A percentile compares a stretch with the other conserved stretches of the same genome.
Conservation (phyloP, 2,113 vertebrate genomes). For the Narcine bancroftii region DNA sequence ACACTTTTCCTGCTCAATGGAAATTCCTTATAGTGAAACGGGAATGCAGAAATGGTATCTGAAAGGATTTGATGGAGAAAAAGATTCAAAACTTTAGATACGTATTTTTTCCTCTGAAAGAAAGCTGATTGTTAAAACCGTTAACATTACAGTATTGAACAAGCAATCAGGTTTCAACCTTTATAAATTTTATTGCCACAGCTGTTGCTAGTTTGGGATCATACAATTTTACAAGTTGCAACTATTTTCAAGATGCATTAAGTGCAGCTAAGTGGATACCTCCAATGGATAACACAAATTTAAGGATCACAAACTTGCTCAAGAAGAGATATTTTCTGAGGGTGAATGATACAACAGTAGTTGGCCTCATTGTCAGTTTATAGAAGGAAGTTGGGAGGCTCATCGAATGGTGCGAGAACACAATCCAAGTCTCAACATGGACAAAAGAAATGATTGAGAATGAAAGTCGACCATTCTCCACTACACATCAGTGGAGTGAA, state of each 20-base stretch:
- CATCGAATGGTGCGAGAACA: too few species aligned
- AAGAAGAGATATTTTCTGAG: not conserved
- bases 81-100: not conserved
- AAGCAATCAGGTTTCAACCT: not conserved
- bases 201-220: not conserved
- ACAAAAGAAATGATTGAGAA: too few species aligned
- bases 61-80: not conserved
- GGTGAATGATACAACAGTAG: too few species aligned
- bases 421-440: too few species aligned
- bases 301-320: not conserved
- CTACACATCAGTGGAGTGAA: too few species aligned
- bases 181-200: not conserved
- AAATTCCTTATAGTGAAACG: not conserved
- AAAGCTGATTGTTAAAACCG: not conserved
- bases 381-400: too few species aligned
- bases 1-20: not conserved
- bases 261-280: not conserved
- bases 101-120: not conserved
- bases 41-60: not conserved
- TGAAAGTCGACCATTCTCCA: too few species aligned
- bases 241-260: not conserved
- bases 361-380: too few species aligned
- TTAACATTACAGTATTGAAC: not conserved
- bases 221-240: not conserved
- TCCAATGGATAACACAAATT: not conserved